Conservation (phyloP, 2,888 invertebrate genomes). For the Heliconius charithonia region DNA sequence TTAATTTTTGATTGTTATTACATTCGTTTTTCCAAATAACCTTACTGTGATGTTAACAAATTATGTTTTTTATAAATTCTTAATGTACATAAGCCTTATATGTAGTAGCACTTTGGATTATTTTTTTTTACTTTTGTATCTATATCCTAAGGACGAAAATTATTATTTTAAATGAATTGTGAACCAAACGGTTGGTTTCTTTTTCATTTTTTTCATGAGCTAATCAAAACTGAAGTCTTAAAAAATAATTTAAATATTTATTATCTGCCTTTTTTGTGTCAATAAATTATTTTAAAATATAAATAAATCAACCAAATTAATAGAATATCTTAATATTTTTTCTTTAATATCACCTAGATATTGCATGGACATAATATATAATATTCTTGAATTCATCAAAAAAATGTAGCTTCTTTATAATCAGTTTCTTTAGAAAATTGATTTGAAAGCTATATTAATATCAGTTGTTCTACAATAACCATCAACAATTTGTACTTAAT, state of each 20-base stretch:
- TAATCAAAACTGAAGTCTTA: background rate
- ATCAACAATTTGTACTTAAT: constrained; percentile 61
- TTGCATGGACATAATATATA: background rate
- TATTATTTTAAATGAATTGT: constrained; percentile 11
- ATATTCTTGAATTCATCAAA: background rate
- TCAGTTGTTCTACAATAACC: constrained; percentile 37
- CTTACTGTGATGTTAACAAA: constrained; percentile 1
- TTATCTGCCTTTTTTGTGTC: background rate
- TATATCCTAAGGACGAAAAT: constrained; percentile 48
- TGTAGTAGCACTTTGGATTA: constrained; percentile 56
- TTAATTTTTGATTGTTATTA: too few species aligned
- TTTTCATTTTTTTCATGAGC: background rate
- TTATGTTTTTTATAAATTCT: constrained; percentile 15
- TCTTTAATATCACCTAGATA: background rate
- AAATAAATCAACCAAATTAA: background rate
- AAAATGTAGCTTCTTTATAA: background rate
- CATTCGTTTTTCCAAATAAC: background rate
- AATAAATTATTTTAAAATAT: background rate
- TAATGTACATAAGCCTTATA: constrained; percentile 30
- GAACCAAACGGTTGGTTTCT: constrained; percentile 22
- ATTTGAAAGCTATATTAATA: constrained; percentile 9
- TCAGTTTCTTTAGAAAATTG: background rate
- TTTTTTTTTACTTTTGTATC: constrained; percentile 45
- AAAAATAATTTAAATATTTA: background rate
- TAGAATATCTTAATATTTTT: background rate